phyloP scores from a whole-genome alignment of 2,797 vertebrate species.

The Bradypodion ventrale region DNA sequence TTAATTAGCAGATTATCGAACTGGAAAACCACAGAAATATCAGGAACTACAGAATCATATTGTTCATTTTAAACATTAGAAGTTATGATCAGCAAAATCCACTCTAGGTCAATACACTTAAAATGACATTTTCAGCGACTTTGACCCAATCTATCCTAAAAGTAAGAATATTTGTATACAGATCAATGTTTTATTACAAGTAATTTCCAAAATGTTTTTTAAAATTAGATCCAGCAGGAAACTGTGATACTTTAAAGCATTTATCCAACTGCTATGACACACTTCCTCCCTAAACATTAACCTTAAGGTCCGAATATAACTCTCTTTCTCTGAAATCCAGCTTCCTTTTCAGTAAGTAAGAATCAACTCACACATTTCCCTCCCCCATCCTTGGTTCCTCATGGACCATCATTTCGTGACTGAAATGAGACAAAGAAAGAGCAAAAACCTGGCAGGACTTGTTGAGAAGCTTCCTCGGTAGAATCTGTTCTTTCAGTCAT shows the following conservation, averaged over 20 bases:
- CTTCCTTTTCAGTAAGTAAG: too few relatives aligned
- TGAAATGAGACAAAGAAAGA: background rate
- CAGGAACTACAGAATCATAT: background rate
- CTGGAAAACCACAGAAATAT: background rate
- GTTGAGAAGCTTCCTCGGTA: too few relatives aligned
- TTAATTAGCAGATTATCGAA: slow-evolving; percentile 43
- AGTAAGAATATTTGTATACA: background rate
- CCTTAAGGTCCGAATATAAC: too few relatives aligned
- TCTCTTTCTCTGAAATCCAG: too few relatives aligned
- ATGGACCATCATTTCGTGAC: too few relatives aligned
- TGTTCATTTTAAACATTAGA: background rate
- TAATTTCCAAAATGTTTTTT: background rate
- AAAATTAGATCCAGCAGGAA: background rate
- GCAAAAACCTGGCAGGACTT: too few relatives aligned
- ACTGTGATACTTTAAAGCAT: background rate
- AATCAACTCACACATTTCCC: too few relatives aligned
- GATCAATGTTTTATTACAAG: background rate
- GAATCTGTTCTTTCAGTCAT: background rate
- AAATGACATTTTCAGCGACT: slow-evolving; percentile 11
- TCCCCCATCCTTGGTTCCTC: too few relatives aligned
- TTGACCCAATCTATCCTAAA: background rate
- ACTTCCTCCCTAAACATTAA: background rate
- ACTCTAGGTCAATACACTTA: background rate
- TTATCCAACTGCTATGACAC: background rate
- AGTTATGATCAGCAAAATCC: background rate